Percentiles rank a stretch among this genome's conserved stretches.
Conservation (phyloP, 2,113 vertebrate genomes). For the Octodon degus region DNA sequence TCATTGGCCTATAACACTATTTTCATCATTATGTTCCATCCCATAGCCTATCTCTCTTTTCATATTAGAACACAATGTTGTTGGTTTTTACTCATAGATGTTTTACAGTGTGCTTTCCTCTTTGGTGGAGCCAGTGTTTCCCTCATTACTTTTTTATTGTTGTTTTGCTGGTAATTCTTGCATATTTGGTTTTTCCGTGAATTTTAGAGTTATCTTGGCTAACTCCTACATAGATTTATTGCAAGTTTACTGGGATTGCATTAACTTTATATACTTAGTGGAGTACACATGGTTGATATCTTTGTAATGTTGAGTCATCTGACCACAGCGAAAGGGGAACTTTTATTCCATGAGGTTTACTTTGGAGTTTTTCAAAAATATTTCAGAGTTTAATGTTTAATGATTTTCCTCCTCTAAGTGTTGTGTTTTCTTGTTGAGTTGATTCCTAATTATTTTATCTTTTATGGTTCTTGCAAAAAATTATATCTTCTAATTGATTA, state of each 20-base stretch:
- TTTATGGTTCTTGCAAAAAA: background rate
- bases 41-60: background rate
- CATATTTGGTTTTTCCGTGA: conserved; percentile 14
- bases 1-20: background rate
- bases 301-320: conserved; percentile 27
- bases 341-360: background rate
- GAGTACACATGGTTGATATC: background rate
- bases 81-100: background rate
- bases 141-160: background rate
- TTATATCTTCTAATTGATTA: conserved; percentile 1
- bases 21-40: background rate
- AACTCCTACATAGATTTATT: conserved; percentile 18
- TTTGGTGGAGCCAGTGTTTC: background rate
- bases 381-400: background rate
- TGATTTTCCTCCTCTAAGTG: background rate
- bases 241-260: background rate
- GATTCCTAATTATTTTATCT: conserved; percentile 4
- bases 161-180: conserved; percentile 14
- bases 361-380: background rate
- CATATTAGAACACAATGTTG: background rate
- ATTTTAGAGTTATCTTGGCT: conserved; percentile 50
- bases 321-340: background rate
- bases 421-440: conserved; percentile 44
- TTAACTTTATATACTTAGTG: conserved; percentile 40
- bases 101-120: background rate